Evolutionary conservation across 2,888 invertebrate genomes (phyloP), one percentile per base, ranked within the genome.

Genomic region (Corythucha ciliata): DNA sequence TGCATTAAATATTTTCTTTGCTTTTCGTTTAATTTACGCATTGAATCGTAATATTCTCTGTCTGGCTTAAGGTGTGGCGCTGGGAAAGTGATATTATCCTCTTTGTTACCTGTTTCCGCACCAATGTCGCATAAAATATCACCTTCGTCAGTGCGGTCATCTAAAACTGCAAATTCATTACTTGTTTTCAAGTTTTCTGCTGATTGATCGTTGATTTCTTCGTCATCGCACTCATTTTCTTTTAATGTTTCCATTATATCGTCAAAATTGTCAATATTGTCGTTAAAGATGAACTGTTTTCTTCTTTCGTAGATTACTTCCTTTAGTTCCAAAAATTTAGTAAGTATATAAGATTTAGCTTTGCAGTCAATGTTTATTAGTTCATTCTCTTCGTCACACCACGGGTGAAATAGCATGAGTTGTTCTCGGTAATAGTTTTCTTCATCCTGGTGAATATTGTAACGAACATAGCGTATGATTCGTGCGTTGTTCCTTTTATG

Each of bases 321-420:
- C 14, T 40, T 21, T 10, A 22, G 21, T 6, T 40, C 12, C 12
- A 29, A 29, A 29, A 29, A 29, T 10, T 29, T 12, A 10, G 8
- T 20, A 8, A 40, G 18, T 7, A 21, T 40, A 7, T 40, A 7
- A 8, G 8, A 7, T 21, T 40, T 40, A 20, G 8, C 14, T 37
- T 54, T 40, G 27, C 24, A 22, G 42, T 59, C 37, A 8, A 55
- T 48, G 26, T 4, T 14, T 14, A 54, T 8, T 27, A 60, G 34
- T 27, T 58, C 59, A 8, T 25, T 21, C 40, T 44, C 22, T 53
- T 62, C 61, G 46, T 60, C 37, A 4, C 57, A 32, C 60, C 61
- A 62, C 2, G 60, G 61, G 6, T 55, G n/a, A 50, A 58, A 62
- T 10, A 62, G 37, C 56, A 61, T 57, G 1, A 61, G 7, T 26